A percentile compares a stretch with the other conserved stretches of the same genome.
Conservation (phyloP, 2,797 vertebrate genomes). For the Sternarchorhynchus goeldii region DNA sequence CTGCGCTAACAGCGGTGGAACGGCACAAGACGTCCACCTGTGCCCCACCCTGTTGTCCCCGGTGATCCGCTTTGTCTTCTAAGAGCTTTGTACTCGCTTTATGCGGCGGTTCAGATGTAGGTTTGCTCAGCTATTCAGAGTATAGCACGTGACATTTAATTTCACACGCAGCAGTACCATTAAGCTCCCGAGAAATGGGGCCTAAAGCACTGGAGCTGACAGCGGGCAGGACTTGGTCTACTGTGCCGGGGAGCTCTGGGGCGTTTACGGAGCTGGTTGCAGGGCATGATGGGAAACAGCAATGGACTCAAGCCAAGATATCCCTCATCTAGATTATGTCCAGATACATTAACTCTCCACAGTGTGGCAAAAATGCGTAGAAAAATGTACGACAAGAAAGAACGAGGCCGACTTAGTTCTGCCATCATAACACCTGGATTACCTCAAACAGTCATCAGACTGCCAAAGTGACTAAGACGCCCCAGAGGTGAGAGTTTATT, state of each 20-base stretch:
- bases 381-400: not conserved
- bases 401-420: not conserved
- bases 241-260: not conserved
- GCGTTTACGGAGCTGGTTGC: not conserved
- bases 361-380: not conserved
- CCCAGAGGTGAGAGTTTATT: slow-evolving; percentile 1
- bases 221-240: not conserved
- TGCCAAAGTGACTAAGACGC: slow-evolving; percentile 12
- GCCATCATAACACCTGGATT: slow-evolving; percentile 5
- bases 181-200: not conserved
- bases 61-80: not conserved
- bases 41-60: not conserved
- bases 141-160: not conserved
- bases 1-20: slow-evolving; percentile 39
- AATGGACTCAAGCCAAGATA: slow-evolving; percentile 9
- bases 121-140: slow-evolving; percentile 11
- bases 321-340: slow-evolving; percentile 6
- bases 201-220: not conserved
- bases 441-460: not conserved
- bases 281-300: not conserved
- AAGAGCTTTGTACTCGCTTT: slow-evolving; percentile 24
- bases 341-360: not conserved
- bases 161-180: not conserved
- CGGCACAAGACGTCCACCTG: slow-evolving; percentile 23
- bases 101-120: slow-evolving; percentile 6